Evolutionary conservation across 1,140 invertebrate species (phyloP), one percentile per base, ranked within the genome.

Genomic region (Ctenoplectra terminalis): DNA sequence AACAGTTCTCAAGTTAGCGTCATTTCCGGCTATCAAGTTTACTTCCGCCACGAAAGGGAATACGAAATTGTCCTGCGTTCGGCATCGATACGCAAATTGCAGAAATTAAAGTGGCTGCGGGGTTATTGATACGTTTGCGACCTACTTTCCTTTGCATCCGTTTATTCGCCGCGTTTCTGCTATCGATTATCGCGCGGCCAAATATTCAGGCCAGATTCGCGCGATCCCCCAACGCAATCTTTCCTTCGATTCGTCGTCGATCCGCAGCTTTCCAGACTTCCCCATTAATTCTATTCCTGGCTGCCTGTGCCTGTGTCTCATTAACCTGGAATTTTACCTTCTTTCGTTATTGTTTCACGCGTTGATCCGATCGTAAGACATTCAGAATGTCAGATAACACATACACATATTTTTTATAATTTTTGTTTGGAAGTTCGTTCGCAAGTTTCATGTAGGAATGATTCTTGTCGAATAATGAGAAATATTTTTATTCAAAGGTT

Each of bases 111-210:
- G 54, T 37, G 50, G 37, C 37, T 40, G 37, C 70, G 37, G n/a
- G 54, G 9, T 58, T 58, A 58, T 58, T 40, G 70, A 72, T 72
- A 72, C 70, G 43, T 37, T 63, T 40, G 54, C 52, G 70, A 74
- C 72, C 72, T 43, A 74, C 23, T 63, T 74, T 63, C 29, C 40
- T 61, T 74, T 34, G 29, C 40, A 8, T 2, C 20, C 72, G 71
- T 73, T 73, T 46, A 58, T 73, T 60, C 71, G 71, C 13, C 56
- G 40, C 43, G 56, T 60, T 73, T 73, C 71, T 46, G 56, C 20
- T 61, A 74, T 74, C 72, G 72, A 74, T 74, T 74, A 61, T 63
- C 58, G 56, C 43, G 72, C 5, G 13, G 20, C 20, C n/a, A 73
- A 46, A 67, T 67, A 46, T 67, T 29, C 37, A 67, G 64, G 26